Evolutionary conservation across 37 sponge, comb jelly and placozoan species (phyloP), one percentile per base, ranked within the genome.

Genomic region (Aplysina aerophoba): DNA sequence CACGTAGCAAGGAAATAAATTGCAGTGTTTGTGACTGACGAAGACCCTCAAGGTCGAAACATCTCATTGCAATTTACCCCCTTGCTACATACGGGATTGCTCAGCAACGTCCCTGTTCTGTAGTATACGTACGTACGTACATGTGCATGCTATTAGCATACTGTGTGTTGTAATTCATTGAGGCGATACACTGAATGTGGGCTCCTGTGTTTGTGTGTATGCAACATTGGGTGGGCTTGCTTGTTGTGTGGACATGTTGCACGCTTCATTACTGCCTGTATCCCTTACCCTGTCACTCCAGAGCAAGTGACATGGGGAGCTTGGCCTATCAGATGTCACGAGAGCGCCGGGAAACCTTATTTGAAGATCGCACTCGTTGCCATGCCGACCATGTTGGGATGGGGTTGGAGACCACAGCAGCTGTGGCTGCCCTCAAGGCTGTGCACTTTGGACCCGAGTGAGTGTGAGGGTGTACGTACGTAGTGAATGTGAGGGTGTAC

Each of bases 311-410:
- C 35, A 21, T 83, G 69, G 15, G 72, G 73, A 63, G 56, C 30
- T 27, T 83, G 16, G 31, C 20, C 2, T 41, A 55, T 17, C 84
- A 54, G 69, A 66, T 40, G 54, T 75, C 78, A 0, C 31, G 78
- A 22, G 93, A 93, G 78, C 89, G 86, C 55, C 74, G 99, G 53
- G 99, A 98, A 75, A 92, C 88, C 11, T 73, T 98, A 64, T 89
- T 98, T 58, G 89, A 90, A 53, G 99, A 98, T 73, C 87, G 99
- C 22, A 98, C 99, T 34, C 80, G 77, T n/a, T 94, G 96, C 66
- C 99, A 98, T 85, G 96, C 94, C 19, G 99, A 98, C 83, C 94
- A 96, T 57, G 85, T 90, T 15, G 90, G 87, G 35, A 81, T 92
- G 67, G 96, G 94, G 20, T 62, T 79, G 75, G 72, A 84, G 31